A percentile compares a stretch with the other conserved stretches of the same genome.
Conservation (phyloP, 2,888 invertebrate genomes). For the Drosophila nr. perissopoda region DNA sequence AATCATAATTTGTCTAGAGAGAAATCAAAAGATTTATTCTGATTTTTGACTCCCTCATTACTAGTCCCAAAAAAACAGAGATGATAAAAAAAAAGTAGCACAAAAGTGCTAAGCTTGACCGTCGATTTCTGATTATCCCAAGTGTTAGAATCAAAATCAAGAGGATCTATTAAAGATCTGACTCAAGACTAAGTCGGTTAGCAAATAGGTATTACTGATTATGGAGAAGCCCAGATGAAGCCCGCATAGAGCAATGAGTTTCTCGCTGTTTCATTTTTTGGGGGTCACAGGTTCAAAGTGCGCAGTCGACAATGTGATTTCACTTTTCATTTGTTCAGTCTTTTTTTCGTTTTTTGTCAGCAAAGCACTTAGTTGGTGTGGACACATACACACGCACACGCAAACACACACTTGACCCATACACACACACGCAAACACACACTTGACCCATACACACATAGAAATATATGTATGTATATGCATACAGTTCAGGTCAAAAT, state of each 20-base stretch:
- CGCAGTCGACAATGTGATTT: slow-evolving; percentile 39
- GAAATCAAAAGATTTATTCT: no score
- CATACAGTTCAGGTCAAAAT: background rate
- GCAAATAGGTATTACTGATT: background rate
- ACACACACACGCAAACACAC: background rate
- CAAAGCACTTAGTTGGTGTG: slow-evolving; percentile 45
- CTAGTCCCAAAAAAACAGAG: background rate
- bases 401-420: background rate
- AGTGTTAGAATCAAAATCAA: no score
- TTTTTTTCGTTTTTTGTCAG: slow-evolving; percentile 9
- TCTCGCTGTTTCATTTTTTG: background rate
- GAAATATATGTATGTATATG: slow-evolving; percentile 7
- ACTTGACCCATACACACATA: background rate
- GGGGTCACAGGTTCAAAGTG: slow-evolving; percentile 53
- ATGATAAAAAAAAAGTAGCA: background rate
- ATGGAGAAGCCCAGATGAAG: background rate
- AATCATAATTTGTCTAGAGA: background rate
- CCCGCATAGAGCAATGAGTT: background rate
- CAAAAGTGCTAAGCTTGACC: background rate
- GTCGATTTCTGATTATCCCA: no score
- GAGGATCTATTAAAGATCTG: background rate
- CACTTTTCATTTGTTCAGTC: slow-evolving; percentile 45
- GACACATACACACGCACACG: slow-evolving; percentile 17
- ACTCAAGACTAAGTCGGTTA: background rate
- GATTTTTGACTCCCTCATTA: slow-evolving; percentile 13